phyloP scores from a whole-genome alignment of 2,113 vertebrate genomes.

The Platycercus adscitus region DNA sequence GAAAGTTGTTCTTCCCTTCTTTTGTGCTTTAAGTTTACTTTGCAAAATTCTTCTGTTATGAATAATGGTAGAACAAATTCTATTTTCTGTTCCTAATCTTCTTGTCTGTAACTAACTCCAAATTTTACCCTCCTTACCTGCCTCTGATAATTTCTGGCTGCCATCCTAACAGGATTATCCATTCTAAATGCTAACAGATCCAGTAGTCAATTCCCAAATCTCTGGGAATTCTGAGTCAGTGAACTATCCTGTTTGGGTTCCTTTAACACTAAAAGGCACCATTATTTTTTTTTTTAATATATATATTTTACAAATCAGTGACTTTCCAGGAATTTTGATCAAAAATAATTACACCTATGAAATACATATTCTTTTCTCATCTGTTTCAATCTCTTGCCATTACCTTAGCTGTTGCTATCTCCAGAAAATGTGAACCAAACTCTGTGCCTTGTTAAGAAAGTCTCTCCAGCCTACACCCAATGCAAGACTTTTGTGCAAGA shows the following conservation, averaged over 20 bases:
- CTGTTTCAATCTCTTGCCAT: background rate
- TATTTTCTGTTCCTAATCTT: slow-evolving; percentile 12
- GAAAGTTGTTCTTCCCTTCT: background rate
- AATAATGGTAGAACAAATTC: background rate
- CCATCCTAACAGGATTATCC: background rate
- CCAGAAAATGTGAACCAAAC: background rate
- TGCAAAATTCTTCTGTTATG: background rate
- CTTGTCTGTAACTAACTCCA: background rate
- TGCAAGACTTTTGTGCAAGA: background rate
- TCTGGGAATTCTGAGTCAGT: background rate
- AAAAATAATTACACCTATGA: background rate
- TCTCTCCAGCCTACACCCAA: background rate
- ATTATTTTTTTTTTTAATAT: background rate
- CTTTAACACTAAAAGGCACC: background rate
- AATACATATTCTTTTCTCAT: background rate
- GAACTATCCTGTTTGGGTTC: background rate
- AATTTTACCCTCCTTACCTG: background rate
- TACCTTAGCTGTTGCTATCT: background rate
- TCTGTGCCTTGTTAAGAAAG: background rate
- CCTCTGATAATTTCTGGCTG: background rate
- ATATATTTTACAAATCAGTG: background rate
- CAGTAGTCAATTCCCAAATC: background rate
- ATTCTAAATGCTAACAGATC: background rate
- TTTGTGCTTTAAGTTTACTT: background rate
- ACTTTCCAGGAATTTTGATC: background rate